Evolutionary conservation across 2,113 vertebrate genomes (phyloP), one percentile per base, ranked within the genome.

Genomic region (Progne subis): DNA sequence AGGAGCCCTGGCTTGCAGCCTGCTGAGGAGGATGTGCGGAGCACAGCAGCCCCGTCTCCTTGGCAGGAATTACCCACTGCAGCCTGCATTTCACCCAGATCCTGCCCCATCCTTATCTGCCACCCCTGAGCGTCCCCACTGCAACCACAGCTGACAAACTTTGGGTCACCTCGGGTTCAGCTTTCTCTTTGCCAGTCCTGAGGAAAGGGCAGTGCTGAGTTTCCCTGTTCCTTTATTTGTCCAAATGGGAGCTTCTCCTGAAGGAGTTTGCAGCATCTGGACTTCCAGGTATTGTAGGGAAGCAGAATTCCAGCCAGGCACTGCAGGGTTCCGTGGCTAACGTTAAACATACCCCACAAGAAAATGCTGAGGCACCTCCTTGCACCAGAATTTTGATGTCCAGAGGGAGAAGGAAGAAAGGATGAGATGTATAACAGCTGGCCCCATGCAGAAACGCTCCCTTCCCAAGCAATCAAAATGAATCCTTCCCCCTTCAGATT

Each of bases 61-160:
- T 19, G 79, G 70, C 80, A 80, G 71, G 47, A 55, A 46, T 55
- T 3, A 11, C 52, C 68, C 24, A 5, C 79, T 19, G 41, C 84
- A 44, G 65, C 29, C 41, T 7, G 1, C 0, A 2, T 25, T n/a
- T 44, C 87, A 41, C 50, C 19, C 60, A 10, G 9, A 7, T 26
- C 20, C 50, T 26, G 9, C 9, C 12, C 32, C 74, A 5, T 6
- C 77, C 17, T 60, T 12, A 26, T 3, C 50, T 56, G 14, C 19
- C 11, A 0, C 16, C 55, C 50, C 76, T 2, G 26, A 32, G 41
- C 1, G 0, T 43, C 70, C 63, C 75, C n/a, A 3, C 37, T 12
- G 56, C 1, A n/a, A 37, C 18, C 76, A 37, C 60, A 32, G 60
- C 76, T 43, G 86, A 52, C 43, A 59, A 76, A 80, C 6, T 14